Conservation (phyloP, 1,140 invertebrate species). For the Pseudomyrmex cubaensis region DNA sequence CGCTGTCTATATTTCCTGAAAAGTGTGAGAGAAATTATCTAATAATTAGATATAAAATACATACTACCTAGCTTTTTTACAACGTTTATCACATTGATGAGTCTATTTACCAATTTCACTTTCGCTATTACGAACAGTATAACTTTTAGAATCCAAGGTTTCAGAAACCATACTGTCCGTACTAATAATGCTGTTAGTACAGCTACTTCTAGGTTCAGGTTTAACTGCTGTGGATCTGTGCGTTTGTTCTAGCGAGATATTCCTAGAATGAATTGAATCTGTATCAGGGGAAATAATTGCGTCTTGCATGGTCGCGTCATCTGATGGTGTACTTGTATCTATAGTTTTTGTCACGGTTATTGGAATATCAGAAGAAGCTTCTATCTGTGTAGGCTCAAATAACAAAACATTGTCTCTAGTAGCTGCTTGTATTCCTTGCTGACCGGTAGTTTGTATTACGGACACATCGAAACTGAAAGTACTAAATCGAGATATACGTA, state of each 20-base stretch:
- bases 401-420: constrained; percentile 65
- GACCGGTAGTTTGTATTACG: constrained; percentile 61
- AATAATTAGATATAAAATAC: constrained; percentile 59
- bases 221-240: constrained; percentile 61
- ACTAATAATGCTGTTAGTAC: constrained; percentile 80
- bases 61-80: not conserved
- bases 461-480: constrained; percentile 76
- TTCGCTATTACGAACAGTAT: constrained; percentile 79
- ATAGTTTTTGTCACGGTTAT: constrained; percentile 79
- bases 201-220: constrained; percentile 74
- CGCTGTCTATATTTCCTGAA: constrained; percentile 81
- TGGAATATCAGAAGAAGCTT: constrained; percentile 77
- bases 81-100: not conserved
- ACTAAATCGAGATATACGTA: constrained; percentile 47
- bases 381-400: constrained; percentile 71
- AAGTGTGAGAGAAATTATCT: constrained; percentile 77
- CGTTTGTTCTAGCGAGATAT: constrained; percentile 72
- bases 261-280: constrained; percentile 76
- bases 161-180: constrained; percentile 80
- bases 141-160: constrained; percentile 79
- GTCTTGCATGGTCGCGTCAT: constrained; percentile 81
- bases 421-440: constrained; percentile 57
- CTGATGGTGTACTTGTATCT: constrained; percentile 78
- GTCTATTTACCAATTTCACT: constrained; percentile 81
- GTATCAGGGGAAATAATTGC: constrained; percentile 82